A percentile compares a stretch with the other conserved stretches of the same genome.
These are phyloP conservation scores for Cirrhinus mrigala DNA, from an alignment of 2,797 vertebrate genomes.

Conservation along the genomic window DNA sequence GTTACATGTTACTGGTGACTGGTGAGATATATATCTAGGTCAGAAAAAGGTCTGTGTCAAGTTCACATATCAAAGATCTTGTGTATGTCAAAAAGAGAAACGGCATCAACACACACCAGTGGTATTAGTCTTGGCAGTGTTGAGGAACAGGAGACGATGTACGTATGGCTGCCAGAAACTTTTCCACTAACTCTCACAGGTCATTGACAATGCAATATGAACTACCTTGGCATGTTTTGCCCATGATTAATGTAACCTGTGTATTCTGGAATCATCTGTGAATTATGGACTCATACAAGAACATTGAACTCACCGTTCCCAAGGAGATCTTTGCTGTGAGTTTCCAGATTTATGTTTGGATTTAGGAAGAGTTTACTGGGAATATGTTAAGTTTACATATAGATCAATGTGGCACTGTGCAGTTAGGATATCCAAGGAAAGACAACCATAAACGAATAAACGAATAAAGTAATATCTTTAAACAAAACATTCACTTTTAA, in stretches of 20 bases:
- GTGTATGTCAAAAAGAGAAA: conserved; percentile 66
- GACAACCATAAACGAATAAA: conserved; percentile 6
- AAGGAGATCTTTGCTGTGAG: not conserved
- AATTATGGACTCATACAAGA: conserved; percentile 47
- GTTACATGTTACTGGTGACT: conserved; percentile 70
- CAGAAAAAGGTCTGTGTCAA: conserved; percentile 59
- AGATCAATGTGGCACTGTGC: not conserved
- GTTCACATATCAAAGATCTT: conserved; percentile 67
- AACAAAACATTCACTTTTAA: conserved; percentile 15
- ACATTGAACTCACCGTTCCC: conserved; percentile 40
- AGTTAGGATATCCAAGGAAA: not conserved
- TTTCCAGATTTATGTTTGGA: not conserved
- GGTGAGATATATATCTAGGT: conserved; percentile 55
- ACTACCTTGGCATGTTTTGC: conserved; percentile 72
- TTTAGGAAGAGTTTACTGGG: not conserved
- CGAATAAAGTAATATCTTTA: not conserved
- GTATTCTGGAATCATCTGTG: conserved; percentile 47
- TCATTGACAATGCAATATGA: conserved; percentile 70
- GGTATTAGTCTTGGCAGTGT: conserved; percentile 72
- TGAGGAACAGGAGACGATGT: conserved; percentile 64
- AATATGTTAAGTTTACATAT: not conserved
- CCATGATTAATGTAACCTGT: conserved; percentile 69
- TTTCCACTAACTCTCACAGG: conserved; percentile 72
- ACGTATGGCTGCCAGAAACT: conserved; percentile 69
- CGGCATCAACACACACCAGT: conserved; percentile 69